A percentile compares a stretch with the other conserved stretches of the same genome.
Conservation (phyloP, 2,113 vertebrate genomes). For the Collichthys lucidus region DNA sequence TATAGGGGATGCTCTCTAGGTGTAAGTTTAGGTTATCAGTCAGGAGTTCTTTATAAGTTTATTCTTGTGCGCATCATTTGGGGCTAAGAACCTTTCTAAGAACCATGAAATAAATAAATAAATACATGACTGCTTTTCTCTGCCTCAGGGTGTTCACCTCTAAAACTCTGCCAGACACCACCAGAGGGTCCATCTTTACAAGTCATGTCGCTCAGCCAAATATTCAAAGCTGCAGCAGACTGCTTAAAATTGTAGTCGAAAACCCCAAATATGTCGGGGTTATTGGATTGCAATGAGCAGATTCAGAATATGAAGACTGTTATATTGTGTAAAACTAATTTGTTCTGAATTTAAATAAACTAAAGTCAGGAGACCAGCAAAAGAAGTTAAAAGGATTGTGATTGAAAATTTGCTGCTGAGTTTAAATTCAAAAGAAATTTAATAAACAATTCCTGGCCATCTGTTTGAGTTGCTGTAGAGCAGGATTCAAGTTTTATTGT, state of each 20-base stretch:
- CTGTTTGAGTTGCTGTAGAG: not conserved
- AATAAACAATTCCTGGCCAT: not conserved
- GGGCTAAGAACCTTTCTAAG: too few relatives aligned
- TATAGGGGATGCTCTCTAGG: too few relatives aligned
- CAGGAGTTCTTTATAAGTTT: too few relatives aligned
- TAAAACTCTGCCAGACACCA: too few relatives aligned
- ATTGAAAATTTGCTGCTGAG: not conserved
- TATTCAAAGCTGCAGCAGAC: too few relatives aligned
- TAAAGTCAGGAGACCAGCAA: not conserved
- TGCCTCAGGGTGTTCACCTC: too few relatives aligned
- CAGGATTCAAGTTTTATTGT: not conserved
- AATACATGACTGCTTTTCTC: too few relatives aligned
- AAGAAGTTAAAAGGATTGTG: not conserved
- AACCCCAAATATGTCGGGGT: not conserved
- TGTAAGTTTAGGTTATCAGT: too few relatives aligned
- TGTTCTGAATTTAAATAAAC: not conserved
- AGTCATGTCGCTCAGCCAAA: too few relatives aligned
- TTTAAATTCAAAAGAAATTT: not conserved
- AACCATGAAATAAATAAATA: too few relatives aligned
- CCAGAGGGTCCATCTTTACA: too few relatives aligned
- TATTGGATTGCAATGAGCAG: not conserved
- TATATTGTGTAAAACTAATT: not conserved
- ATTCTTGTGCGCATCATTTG: too few relatives aligned
- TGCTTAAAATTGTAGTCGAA: conserved; percentile 3
- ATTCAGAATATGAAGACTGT: not conserved